Percentiles rank a stretch among this genome's conserved stretches.
phyloP scores from a whole-genome alignment of 2,888 invertebrate genomes.

The Drosophila kanekoi region DNA sequence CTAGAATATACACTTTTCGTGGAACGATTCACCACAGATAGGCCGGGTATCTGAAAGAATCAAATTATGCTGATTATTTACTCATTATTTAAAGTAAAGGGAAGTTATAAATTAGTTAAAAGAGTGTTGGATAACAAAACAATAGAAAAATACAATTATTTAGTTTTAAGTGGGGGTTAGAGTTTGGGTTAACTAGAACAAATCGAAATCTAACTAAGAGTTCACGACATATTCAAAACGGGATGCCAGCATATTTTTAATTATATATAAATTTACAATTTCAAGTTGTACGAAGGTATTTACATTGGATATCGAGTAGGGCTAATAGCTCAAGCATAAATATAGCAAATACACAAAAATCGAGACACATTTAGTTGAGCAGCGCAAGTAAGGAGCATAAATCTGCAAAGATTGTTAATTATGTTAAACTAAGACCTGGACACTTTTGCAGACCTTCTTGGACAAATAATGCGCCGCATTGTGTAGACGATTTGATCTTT shows the following conservation, averaged over 20 bases:
- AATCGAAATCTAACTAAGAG: not conserved
- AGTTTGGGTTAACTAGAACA: conserved; percentile 1
- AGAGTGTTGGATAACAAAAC: conserved; percentile 5
- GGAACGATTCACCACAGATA: conserved; percentile 88
- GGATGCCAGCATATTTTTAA: not conserved
- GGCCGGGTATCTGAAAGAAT: conserved; percentile 85
- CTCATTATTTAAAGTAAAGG: not conserved
- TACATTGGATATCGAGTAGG: conserved; percentile 5
- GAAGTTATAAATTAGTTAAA: not conserved
- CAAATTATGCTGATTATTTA: not conserved
- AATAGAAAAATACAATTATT: not conserved
- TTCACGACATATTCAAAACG: not conserved
- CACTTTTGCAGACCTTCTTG: conserved; percentile 86
- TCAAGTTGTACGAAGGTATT: not conserved
- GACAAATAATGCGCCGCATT: conserved; percentile 89
- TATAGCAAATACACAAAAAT: conserved; percentile 21
- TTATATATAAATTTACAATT: conserved; percentile 1
- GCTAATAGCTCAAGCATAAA: conserved; percentile 23
- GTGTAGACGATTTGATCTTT: conserved; percentile 88
- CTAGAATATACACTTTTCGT: conserved; percentile 80
- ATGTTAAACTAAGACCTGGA: conserved; percentile 40
- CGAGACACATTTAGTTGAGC: conserved; percentile 9
- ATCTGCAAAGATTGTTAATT: conserved; percentile 53
- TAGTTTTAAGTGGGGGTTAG: not conserved
- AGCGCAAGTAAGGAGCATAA: conserved; percentile 13